Percentiles rank a stretch among this genome's conserved stretches.
Evolutionary conservation across 92 coral and sea anemone species (phyloP).

Genomic region (Plumapathes pennacea): DNA sequence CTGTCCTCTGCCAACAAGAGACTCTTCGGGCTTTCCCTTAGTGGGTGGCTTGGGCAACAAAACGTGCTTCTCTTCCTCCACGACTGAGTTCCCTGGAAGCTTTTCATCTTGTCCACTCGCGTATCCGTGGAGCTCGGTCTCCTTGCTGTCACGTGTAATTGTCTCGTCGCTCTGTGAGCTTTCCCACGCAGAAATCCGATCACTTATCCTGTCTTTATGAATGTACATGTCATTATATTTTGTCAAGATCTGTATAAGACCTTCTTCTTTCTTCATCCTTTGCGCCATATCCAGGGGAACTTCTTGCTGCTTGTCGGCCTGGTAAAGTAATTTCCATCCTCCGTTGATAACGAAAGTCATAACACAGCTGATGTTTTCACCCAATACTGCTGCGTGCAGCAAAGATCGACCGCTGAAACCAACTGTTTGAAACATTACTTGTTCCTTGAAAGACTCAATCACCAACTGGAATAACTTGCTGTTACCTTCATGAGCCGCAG

Average conservation of each 20-base stretch:
- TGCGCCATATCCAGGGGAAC: constrained; percentile 32
- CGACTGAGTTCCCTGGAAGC: too few relatives aligned
- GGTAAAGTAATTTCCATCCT: constrained; percentile 18
- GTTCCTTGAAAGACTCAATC: constrained; percentile 22
- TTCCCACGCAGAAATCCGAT: too few relatives aligned
- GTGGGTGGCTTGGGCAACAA: neutral
- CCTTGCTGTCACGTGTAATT: constrained; percentile 1
- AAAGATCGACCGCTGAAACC: constrained; percentile 50
- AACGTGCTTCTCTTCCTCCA: neutral
- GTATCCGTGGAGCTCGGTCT: neutral
- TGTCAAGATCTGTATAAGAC: constrained; percentile 16
- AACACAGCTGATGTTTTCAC: constrained; percentile 51
- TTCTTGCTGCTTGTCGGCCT: constrained; percentile 26
- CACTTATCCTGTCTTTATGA: constrained; percentile 21
- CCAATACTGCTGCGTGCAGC: constrained; percentile 54
- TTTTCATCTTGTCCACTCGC: too few relatives aligned
- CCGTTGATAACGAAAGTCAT: constrained; percentile 42
- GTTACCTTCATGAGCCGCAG: constrained; percentile 52
- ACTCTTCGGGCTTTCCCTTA: neutral
- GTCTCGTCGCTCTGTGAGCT: neutral
- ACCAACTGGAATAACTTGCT: constrained; percentile 23
- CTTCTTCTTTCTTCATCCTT: constrained; percentile 27
- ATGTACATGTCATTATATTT: constrained; percentile 32
- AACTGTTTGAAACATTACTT: constrained; percentile 23
- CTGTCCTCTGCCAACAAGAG: neutral